phyloP scores from a whole-genome alignment of 2,797 vertebrate genomes.

The Sebastes elongatus region DNA sequence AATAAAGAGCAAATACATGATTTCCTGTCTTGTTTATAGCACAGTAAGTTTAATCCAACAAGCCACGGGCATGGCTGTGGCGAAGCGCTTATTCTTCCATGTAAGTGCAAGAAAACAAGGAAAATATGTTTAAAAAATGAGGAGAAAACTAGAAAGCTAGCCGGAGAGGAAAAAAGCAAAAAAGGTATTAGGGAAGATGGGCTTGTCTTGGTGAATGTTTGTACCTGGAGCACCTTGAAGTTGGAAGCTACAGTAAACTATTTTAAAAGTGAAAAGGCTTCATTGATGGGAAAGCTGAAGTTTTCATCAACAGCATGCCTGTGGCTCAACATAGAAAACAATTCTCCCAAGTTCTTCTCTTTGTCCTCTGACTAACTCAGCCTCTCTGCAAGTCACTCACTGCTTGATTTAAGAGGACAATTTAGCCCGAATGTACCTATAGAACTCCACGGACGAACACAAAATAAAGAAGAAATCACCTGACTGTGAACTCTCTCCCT shows the following conservation, averaged over 20 bases:
- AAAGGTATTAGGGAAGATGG: constrained; percentile 23
- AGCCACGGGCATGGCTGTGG: constrained; percentile 42
- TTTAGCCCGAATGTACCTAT: constrained; percentile 2
- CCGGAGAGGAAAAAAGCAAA: neutral
- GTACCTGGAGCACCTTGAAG: constrained; percentile 58
- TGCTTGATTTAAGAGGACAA: constrained; percentile 36
- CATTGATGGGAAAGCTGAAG: constrained; percentile 15
- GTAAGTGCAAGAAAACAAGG: constrained; percentile 3
- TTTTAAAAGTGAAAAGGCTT: constrained; percentile 45
- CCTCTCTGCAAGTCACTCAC: neutral
- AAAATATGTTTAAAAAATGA: neutral
- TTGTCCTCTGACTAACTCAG: constrained; percentile 2
- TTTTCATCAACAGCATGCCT: constrained; percentile 26
- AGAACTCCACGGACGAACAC: too few relatives aligned
- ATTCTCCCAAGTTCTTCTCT: neutral
- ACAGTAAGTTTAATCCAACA: constrained; percentile 46
- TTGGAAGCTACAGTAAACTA: constrained; percentile 46
- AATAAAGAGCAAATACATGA: constrained; percentile 9
- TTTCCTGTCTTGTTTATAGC: constrained; percentile 33
- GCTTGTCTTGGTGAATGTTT: constrained; percentile 51
- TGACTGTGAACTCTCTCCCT: neutral
- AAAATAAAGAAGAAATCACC: neutral
- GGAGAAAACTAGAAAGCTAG: constrained; percentile 2
- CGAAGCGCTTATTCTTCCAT: constrained; percentile 7
- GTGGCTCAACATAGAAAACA: constrained; percentile 9